Conservation (phyloP, 1,140 invertebrate species). For the Leptopilina boulardi region DNA sequence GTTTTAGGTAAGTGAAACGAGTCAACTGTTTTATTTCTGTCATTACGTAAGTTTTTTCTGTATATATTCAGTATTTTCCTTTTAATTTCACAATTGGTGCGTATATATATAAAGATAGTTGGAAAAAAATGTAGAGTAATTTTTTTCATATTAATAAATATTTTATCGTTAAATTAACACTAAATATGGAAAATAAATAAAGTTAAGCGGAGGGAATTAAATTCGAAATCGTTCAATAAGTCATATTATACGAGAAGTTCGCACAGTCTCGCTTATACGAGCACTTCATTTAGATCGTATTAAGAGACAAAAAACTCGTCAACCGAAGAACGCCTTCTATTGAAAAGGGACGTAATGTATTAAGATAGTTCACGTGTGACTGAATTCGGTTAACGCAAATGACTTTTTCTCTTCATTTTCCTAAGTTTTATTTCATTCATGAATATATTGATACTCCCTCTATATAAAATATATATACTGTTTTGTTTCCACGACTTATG, state of each 20-base stretch:
- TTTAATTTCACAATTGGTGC: too few species aligned
- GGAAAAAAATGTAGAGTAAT: not conserved
- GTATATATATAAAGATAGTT: not conserved
- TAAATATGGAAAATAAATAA: constrained; percentile 25
- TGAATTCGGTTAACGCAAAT: constrained; percentile 29
- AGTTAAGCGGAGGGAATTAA: constrained; percentile 13
- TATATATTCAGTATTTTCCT: too few species aligned
- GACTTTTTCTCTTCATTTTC: constrained; percentile 28
- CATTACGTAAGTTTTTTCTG: not conserved
- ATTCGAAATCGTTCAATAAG: constrained; percentile 21
- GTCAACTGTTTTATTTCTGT: too few species aligned
- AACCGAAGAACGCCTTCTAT: constrained; percentile 47
- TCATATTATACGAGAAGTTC: constrained; percentile 36
- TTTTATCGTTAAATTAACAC: not conserved
- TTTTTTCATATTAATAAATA: not conserved
- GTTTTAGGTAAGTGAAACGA: not conserved
- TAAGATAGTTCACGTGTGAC: constrained; percentile 23
- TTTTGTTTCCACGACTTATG: too few species aligned
- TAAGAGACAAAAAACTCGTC: constrained; percentile 55
- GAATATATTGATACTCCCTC: too few species aligned
- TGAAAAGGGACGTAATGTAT: constrained; percentile 42
- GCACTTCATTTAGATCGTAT: constrained; percentile 58
- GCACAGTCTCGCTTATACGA: constrained; percentile 46
- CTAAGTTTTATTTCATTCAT: constrained; percentile 18
- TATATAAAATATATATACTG: too few species aligned